Conservation (phyloP, 2,888 invertebrate genomes). For the Alcis repandata region DNA sequence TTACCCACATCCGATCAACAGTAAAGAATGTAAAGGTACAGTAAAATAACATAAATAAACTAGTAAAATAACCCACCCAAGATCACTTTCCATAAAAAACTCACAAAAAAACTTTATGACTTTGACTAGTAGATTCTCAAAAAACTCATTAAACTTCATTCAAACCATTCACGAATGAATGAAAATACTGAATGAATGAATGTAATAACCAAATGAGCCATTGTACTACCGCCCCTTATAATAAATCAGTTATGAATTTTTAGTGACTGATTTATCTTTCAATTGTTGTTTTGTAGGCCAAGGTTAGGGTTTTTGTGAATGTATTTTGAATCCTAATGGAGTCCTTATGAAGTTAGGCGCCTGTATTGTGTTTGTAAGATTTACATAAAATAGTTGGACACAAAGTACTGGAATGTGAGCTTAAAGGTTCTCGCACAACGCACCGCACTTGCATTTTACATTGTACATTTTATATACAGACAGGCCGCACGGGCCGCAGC, state of each 20-base stretch:
- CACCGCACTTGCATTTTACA: no score
- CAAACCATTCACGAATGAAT: constrained; percentile 19
- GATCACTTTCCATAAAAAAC: no score
- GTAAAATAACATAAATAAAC: no score
- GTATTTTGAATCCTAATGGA: neutral
- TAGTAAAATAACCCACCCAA: no score
- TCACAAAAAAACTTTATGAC: no score
- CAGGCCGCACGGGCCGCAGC: no score
- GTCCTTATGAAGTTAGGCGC: neutral
- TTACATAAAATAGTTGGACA: neutral
- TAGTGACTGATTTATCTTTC: constrained; percentile 14
- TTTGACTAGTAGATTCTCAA: no score
- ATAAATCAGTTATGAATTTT: constrained; percentile 26
- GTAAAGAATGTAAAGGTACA: no score
- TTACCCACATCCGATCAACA: no score
- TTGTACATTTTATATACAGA: no score
- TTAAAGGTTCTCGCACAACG: no score
- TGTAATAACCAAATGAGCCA: constrained; percentile 27
- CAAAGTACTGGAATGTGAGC: no score
- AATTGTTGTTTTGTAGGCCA: constrained; percentile 18
- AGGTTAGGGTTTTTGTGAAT: constrained; percentile 11
- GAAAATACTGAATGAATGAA: constrained; percentile 31
- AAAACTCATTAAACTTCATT: neutral
- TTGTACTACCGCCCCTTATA: constrained; percentile 15
- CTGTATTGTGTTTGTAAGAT: neutral